These are phyloP conservation scores for Carduelis carduelis DNA, from an alignment of 2,797 vertebrate species.

Conservation along the genomic window DNA sequence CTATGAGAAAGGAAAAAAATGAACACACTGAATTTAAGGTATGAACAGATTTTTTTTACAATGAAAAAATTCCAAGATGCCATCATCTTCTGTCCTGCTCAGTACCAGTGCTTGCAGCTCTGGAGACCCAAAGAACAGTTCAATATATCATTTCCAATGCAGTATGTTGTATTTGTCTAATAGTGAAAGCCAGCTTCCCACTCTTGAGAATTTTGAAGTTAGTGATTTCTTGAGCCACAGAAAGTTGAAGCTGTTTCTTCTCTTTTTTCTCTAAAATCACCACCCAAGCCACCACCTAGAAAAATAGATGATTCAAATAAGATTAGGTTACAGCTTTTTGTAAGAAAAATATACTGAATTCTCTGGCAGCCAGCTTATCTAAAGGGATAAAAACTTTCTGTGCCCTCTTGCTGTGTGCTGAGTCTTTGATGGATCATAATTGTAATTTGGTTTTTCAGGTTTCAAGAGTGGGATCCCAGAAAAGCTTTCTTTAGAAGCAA, in stretches of 20 bases:
- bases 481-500: not conserved
- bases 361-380: not conserved
- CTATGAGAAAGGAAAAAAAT: not conserved
- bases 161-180: not conserved
- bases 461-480: not conserved
- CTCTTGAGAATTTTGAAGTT: not conserved
- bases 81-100: not conserved
- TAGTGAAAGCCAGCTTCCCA: not conserved
- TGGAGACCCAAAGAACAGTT: not conserved
- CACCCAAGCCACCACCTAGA: not conserved
- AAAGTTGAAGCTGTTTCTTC: not conserved
- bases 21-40: not conserved
- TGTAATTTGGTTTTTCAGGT: not conserved
- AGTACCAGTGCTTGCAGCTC: not conserved
- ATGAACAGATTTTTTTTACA: not conserved
- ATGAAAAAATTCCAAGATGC: accelerated
- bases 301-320: not conserved
- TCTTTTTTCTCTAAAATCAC: not conserved
- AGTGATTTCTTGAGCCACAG: not conserved
- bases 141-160: not conserved
- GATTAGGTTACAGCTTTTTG: not conserved
- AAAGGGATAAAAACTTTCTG: not conserved
- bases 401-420: not conserved
- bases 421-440: not conserved
- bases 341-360: not conserved